Conservation (phyloP, 2,113 vertebrate genomes). For the Phalacrocorax brasilianus region DNA sequence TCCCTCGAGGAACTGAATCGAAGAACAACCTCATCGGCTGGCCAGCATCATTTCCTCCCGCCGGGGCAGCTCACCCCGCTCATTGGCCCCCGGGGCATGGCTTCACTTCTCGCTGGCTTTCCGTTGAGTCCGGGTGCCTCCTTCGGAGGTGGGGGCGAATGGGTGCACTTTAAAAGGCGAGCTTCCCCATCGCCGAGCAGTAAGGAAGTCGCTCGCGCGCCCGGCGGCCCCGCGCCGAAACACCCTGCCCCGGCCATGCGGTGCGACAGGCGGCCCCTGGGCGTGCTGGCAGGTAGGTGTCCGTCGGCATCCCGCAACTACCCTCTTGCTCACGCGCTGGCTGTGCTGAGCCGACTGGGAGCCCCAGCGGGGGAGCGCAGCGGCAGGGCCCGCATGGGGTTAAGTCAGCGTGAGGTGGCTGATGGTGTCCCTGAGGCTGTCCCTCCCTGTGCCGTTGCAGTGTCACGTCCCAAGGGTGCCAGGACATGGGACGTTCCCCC, state of each 20-base stretch:
- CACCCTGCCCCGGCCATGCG: slow-evolving; percentile 55
- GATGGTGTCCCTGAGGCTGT: neutral
- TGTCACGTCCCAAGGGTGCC: neutral
- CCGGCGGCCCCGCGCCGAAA: neutral
- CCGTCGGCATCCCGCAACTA: neutral
- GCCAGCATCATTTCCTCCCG: neutral
- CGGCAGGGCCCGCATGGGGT: neutral
- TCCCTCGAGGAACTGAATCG: slow-evolving; percentile 60
- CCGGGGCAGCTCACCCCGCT: neutral
- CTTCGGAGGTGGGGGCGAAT: neutral
- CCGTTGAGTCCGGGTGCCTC: neutral
- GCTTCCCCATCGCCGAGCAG: slow-evolving; percentile 41
- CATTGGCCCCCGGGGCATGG: neutral
- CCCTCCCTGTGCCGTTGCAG: fast-evolving
- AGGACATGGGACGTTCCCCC: fast-evolving
- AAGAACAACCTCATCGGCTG: neutral
- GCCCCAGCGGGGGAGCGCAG: neutral
- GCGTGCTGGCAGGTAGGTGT: slow-evolving; percentile 57
- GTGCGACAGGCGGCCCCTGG: neutral
- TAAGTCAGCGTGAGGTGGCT: fast-evolving
- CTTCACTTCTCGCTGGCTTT: neutral
- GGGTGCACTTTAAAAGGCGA: slow-evolving; percentile 17
- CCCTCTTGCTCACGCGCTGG: neutral
- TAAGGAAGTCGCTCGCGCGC: slow-evolving; percentile 27
- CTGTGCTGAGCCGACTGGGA: fast-evolving